Evolutionary conservation across 2,888 invertebrate genomes (phyloP).

Genomic region (Notocelia uddmanniana): DNA sequence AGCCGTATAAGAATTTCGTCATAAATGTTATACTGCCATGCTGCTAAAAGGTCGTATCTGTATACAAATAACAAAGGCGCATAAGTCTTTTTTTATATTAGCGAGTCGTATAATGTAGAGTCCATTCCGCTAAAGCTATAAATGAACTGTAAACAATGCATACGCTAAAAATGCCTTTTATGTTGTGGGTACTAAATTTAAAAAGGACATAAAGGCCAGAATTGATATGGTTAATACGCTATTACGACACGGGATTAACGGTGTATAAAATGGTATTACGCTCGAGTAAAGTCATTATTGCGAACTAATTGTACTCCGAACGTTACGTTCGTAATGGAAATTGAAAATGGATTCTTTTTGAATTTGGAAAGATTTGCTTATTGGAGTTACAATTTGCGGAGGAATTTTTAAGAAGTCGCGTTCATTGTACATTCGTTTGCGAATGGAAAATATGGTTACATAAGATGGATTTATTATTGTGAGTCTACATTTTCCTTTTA

Average conservation of each 20-base stretch:
- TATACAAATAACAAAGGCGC: neutral
- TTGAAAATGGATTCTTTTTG: conserved; percentile 2
- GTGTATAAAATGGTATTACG: conserved; percentile 15
- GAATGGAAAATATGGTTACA: no score
- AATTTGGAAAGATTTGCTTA: neutral
- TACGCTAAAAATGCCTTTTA: conserved; percentile 28
- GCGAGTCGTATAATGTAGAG: neutral
- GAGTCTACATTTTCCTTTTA: no score
- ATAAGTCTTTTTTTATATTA: neutral
- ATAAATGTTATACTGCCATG: conserved; percentile 10
- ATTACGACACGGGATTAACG: neutral
- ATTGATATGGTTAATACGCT: neutral
- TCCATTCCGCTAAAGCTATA: conserved; percentile 17
- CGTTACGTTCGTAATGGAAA: neutral
- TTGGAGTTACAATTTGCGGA: no score
- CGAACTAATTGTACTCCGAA: conserved; percentile 25
- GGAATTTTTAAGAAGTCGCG: no score
- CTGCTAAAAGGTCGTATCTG: conserved; percentile 4
- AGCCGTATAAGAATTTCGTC: conserved; percentile 16
- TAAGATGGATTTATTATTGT: no score
- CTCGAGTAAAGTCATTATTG: conserved; percentile 18
- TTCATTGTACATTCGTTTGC: no score
- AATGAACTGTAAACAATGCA: conserved; percentile 29
- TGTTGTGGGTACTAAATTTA: neutral
- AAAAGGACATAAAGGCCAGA: conserved; percentile 1